These are phyloP conservation scores for Platyura marginata DNA, from an alignment of 1,140 invertebrate genomes.

Conservation along the genomic window DNA sequence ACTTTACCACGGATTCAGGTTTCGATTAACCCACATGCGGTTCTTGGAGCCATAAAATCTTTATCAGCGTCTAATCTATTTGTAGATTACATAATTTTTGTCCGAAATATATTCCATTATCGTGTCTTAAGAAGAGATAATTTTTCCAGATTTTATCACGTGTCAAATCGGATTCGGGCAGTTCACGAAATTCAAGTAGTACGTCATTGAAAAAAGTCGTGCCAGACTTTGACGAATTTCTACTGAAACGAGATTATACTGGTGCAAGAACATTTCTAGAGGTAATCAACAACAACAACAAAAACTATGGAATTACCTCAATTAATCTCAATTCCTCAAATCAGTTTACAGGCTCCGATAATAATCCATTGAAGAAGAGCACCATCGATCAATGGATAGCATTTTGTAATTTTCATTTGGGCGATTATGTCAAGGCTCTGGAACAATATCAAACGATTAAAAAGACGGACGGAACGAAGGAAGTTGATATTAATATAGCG, in stretches of 20 bases:
- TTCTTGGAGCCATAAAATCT: too few species aligned
- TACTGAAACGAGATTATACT: slow-evolving; percentile 77
- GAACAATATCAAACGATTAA: slow-evolving; percentile 42
- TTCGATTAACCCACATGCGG: too few species aligned
- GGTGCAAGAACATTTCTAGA: slow-evolving; percentile 86
- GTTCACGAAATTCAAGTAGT: slow-evolving; percentile 21
- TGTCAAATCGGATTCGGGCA: slow-evolving; percentile 41
- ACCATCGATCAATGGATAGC: slow-evolving; percentile 70
- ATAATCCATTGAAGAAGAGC: slow-evolving; percentile 8
- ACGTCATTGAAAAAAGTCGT: slow-evolving; percentile 26
- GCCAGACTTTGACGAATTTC: slow-evolving; percentile 79
- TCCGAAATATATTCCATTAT: too few species aligned
- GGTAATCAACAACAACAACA: slow-evolving; percentile 22
- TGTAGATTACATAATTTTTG: too few species aligned
- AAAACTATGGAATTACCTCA: background rate
- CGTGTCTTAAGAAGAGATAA: too few species aligned
- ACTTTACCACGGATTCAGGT: too few species aligned
- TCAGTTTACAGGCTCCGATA: background rate
- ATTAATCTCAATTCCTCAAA: background rate
- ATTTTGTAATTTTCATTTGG: slow-evolving; percentile 88
- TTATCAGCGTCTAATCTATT: too few species aligned
- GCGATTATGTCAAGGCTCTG: slow-evolving; percentile 79
- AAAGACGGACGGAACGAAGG: slow-evolving; percentile 23
- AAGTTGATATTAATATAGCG: slow-evolving; percentile 58
- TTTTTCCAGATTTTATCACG: slow-evolving; percentile 43